These are phyloP conservation scores for Apotomis turbidana DNA, from an alignment of 2,888 invertebrate genomes.

Conservation along the genomic window DNA sequence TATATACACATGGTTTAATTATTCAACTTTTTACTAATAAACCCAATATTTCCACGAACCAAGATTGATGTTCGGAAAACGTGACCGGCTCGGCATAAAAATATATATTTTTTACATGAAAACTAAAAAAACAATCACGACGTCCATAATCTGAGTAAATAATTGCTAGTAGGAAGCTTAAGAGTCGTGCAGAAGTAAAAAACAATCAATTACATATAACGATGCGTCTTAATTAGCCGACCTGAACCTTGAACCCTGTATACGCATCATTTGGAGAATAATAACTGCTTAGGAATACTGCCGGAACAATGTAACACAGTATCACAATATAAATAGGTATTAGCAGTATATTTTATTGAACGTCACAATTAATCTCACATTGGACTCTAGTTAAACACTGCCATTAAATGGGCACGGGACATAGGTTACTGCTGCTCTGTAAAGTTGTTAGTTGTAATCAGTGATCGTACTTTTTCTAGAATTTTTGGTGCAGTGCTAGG, in stretches of 20 bases:
- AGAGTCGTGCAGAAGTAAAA: constrained; percentile 34
- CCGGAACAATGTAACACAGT: constrained; percentile 24
- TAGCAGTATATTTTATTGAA: background rate
- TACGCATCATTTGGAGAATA: constrained; percentile 4
- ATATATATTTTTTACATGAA: constrained; percentile 24
- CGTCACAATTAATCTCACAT: no score
- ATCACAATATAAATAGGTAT: background rate
- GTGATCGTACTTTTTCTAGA: no score
- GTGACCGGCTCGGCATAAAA: constrained; percentile 22
- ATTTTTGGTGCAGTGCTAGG: no score
- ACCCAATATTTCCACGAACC: constrained; percentile 7
- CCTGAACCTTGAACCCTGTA: constrained; percentile 31
- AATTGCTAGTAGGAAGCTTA: constrained; percentile 34
- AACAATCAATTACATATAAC: constrained; percentile 29
- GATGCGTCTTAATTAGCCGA: constrained; percentile 38
- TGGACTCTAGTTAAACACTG: no score
- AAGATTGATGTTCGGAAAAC: constrained; percentile 5
- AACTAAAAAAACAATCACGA: constrained; percentile 32
- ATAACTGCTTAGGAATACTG: constrained; percentile 9
- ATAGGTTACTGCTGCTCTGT: no score
- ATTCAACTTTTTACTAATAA: background rate
- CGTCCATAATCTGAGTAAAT: constrained; percentile 18
- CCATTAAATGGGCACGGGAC: no score
- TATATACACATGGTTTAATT: no score
- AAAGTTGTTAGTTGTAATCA: no score